Base-by-base conservation (phyloP, 2,797 vertebrate genomes). In the Euthynnus affinis region DNA sequence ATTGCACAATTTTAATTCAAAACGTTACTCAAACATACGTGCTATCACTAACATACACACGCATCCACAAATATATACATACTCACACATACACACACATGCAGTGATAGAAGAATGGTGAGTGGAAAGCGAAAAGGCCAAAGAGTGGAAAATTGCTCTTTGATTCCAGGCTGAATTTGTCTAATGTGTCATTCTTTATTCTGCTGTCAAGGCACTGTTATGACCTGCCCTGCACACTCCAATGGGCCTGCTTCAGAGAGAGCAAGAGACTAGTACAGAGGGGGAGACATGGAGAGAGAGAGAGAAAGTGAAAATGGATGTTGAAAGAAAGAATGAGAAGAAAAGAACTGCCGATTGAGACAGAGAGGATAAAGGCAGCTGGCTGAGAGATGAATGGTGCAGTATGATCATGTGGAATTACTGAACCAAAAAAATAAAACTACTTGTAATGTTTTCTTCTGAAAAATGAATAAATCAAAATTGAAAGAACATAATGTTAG, bases 71-170 rank as follows among this genome's bases (percentile, higher is more conserved):
- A 40, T 13, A 40, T 13, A 42, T 13, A 42, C 14, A 40, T 17
- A 53, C 13, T 42, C 52, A 13, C 27, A 48, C 27, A 80, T 64
- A 60, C 59, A 48, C 71, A 61, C 65, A 70, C 51, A 64, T 46
- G 62, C 76, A 67, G 64, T 82, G 87, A 88, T 71, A 84, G 82
- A 83, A 83, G 81, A 88, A 80, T 75, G 81, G 87, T 48, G 71
- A 89, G 81, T 81, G 88, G 78, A 88, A 92, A 93, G 91, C 86
- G 92, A 91, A 87, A 89, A 71, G 52, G 73, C 62, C 83, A 92
- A 90, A 92, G 85, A 90, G 86, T 80, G 75, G 87, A 92, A 91
- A 92, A 92, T 90, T 91, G 86, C 85, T 88, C 83, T 91, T 90
- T 87, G 75, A 88, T 91, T 89, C 81, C 78, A 91, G 90, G 82